These are phyloP conservation scores for Labrus mixtus DNA, from an alignment of 2,113 vertebrate genomes.

Conservation along the genomic window DNA sequence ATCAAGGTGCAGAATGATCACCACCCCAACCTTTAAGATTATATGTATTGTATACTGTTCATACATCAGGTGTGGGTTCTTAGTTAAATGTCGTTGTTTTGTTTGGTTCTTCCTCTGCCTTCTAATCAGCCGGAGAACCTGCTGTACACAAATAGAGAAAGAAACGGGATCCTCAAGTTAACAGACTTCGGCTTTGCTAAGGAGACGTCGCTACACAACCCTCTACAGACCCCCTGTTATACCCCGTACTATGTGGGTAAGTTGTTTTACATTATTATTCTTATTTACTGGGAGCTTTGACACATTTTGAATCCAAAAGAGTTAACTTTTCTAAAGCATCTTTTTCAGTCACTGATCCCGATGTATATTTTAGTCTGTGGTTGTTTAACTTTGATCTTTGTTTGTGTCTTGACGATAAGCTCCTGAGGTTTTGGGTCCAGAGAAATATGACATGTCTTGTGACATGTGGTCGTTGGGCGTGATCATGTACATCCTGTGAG, in stretches of 20 bases:
- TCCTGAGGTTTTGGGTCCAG: slow-evolving; percentile 97
- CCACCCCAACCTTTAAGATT: not conserved
- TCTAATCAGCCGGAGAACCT: slow-evolving; percentile 93
- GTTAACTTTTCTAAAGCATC: not conserved
- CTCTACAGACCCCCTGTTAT: slow-evolving; percentile 96
- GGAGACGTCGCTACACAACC: slow-evolving; percentile 94
- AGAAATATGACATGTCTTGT: slow-evolving; percentile 99
- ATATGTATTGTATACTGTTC: not conserved
- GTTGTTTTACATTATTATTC: slow-evolving; percentile 57
- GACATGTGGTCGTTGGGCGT: slow-evolving; percentile 99
- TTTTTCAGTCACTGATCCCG: slow-evolving; percentile 10
- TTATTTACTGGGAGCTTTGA: not conserved
- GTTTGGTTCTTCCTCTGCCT: not conserved
- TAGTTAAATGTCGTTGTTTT: no score
- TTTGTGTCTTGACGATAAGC: slow-evolving; percentile 80
- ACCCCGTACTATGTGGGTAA: slow-evolving; percentile 98
- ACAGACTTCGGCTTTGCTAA: slow-evolving; percentile 99
- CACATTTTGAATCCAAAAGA: not conserved
- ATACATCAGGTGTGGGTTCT: not conserved
- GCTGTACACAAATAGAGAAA: slow-evolving; percentile 91
- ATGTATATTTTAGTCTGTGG: not conserved
- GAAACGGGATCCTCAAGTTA: slow-evolving; percentile 90
- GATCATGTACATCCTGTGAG: slow-evolving; percentile 99
- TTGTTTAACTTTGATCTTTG: not conserved
- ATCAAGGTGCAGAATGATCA: slow-evolving; percentile 88